phyloP scores from a whole-genome alignment of 2,888 invertebrate genomes.

The Aleiodes testaceus region DNA sequence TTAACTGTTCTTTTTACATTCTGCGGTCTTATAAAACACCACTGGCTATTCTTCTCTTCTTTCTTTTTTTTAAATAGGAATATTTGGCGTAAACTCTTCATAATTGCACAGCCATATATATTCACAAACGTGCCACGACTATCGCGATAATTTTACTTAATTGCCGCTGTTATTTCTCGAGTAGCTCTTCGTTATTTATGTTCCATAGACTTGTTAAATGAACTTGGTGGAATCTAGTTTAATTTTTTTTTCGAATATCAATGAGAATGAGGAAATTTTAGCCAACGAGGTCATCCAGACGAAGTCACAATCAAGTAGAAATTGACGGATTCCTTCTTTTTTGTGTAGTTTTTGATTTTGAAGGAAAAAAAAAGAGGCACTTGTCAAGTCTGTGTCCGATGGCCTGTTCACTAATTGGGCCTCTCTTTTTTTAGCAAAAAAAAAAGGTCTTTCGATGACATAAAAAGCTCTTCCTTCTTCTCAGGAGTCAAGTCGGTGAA shows the following conservation, averaged over 20 bases:
- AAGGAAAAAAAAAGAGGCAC: slow-evolving; percentile 37
- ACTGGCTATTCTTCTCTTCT: background rate
- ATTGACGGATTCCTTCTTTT: slow-evolving; percentile 49
- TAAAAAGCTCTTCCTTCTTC: no score
- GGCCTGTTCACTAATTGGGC: slow-evolving; percentile 63
- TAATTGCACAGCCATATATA: slow-evolving; percentile 38
- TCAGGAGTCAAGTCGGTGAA: no score
- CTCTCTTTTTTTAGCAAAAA: slow-evolving; percentile 49
- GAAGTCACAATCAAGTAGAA: slow-evolving; percentile 48
- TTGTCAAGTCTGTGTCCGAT: slow-evolving; percentile 63
- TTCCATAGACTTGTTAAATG: slow-evolving; percentile 16
- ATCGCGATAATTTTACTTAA: slow-evolving; percentile 64
- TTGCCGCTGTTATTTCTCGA: slow-evolving; percentile 51
- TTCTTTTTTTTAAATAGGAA: slow-evolving; percentile 24
- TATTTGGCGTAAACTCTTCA: slow-evolving; percentile 34
- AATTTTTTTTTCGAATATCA: slow-evolving; percentile 23
- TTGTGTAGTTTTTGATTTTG: slow-evolving; percentile 9
- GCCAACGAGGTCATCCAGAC: background rate
- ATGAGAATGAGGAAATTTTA: slow-evolving; percentile 30
- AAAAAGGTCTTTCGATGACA: no score
- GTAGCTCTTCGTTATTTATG: slow-evolving; percentile 58
- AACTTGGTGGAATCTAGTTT: slow-evolving; percentile 41
- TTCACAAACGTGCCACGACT: slow-evolving; percentile 55
- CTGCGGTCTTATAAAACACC: no score
- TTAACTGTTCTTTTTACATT: slow-evolving; percentile 1